These are phyloP conservation scores for Megaceryle alcyon DNA, from an alignment of 2,797 vertebrate species.

Conservation along the genomic window DNA sequence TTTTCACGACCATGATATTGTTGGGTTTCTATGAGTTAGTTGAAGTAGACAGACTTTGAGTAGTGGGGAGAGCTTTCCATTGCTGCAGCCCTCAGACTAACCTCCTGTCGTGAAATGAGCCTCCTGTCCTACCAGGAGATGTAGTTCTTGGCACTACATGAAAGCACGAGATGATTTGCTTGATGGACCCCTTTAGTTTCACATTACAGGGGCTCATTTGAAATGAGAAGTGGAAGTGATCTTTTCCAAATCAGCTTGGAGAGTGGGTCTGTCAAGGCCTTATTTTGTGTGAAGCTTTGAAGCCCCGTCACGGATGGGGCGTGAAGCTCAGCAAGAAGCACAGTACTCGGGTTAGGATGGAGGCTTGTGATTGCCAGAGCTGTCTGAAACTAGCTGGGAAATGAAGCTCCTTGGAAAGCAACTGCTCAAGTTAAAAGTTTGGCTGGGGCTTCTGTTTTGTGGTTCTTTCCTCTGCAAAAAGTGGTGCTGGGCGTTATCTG, in stretches of 20 bases:
- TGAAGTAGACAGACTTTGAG: neutral
- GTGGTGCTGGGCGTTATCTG: neutral
- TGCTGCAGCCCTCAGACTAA: neutral
- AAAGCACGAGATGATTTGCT: neutral
- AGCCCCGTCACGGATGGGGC: neutral
- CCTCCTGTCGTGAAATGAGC: neutral
- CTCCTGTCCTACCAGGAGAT: neutral
- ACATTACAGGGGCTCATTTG: accelerated
- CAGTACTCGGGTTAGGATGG: neutral
- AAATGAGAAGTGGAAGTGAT: neutral
- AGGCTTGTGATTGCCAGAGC: neutral
- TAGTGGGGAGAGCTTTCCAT: neutral
- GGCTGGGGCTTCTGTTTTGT: neutral
- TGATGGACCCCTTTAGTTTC: neutral
- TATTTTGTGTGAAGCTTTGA: neutral
- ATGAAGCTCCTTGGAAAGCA: neutral
- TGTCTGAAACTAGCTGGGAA: neutral
- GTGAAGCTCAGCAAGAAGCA: neutral
- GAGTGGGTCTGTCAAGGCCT: neutral
- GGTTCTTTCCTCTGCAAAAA: neutral
- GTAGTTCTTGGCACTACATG: neutral
- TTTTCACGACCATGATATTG: neutral
- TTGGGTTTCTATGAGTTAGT: neutral
- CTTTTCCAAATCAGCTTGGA: neutral
- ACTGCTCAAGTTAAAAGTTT: neutral